A percentile compares a stretch with the other conserved stretches of the same genome.
These are phyloP conservation scores for Crotalus helleri DNA, from an alignment of 2,113 vertebrate genomes.

Conservation along the genomic window DNA sequence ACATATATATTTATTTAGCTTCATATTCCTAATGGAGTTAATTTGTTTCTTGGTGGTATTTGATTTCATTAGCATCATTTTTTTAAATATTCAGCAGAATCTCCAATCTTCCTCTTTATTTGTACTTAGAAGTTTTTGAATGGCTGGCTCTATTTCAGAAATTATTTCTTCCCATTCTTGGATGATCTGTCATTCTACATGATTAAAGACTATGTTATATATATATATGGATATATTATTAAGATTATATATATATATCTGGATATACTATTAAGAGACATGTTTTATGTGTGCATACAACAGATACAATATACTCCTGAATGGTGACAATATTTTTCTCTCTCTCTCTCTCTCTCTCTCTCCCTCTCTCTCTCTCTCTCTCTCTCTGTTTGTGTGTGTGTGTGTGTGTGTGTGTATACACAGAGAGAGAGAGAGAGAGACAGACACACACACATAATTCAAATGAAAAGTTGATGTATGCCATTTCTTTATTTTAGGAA, in stretches of 20 bases:
- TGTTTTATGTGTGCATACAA: background rate
- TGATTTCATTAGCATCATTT: background rate
- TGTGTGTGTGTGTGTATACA: no score
- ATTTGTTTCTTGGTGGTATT: background rate
- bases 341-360: no score
- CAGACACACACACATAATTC: background rate
- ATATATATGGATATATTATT: background rate
- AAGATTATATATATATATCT: background rate
- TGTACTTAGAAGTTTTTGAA: background rate
- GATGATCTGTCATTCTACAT: background rate
- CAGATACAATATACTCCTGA: no score
- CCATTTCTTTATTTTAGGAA: slow-evolving; percentile 62
- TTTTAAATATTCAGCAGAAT: background rate
- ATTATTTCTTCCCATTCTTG: background rate
- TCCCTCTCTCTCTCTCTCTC: no score
- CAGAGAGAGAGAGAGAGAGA: fast-evolving
- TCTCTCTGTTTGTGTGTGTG: no score
- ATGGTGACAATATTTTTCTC: no score
- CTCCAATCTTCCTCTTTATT: background rate
- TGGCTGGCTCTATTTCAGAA: background rate
- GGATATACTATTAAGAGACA: background rate
- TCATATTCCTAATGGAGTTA: background rate
- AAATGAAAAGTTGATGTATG: background rate
- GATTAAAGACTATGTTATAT: background rate
- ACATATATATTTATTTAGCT: background rate